Evolutionary conservation across 2,888 invertebrate species (phyloP).

Genomic region (Drosophila seclusa): DNA sequence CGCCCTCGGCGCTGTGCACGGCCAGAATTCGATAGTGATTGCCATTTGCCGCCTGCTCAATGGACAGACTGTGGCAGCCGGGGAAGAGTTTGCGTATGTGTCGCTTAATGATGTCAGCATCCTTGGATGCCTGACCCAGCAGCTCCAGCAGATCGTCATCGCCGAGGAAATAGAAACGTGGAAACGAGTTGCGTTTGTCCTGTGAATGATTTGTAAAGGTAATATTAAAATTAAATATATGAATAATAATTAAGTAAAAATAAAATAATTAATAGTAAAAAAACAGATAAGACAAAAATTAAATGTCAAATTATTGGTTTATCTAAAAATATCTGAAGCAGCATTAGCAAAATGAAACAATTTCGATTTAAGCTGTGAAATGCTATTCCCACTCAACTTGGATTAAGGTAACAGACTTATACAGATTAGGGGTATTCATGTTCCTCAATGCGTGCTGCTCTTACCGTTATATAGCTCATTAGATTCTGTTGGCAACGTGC

Average conservation of each 20-base stretch:
- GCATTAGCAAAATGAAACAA: no score
- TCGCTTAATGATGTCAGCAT: slow-evolving; percentile 92
- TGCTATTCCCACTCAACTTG: neutral
- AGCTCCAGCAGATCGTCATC: slow-evolving; percentile 99
- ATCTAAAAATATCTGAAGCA: no score
- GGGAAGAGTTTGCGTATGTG: slow-evolving; percentile 99
- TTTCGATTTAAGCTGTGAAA: no score
- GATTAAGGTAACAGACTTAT: neutral
- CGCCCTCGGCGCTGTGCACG: slow-evolving; percentile 86
- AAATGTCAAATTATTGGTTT: no score
- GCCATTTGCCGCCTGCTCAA: slow-evolving; percentile 82
- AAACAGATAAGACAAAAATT: neutral
- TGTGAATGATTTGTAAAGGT: slow-evolving; percentile 80
- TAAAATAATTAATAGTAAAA: neutral
- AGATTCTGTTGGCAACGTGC: slow-evolving; percentile 96
- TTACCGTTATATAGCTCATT: slow-evolving; percentile 95
- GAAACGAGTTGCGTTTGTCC: slow-evolving; percentile 97
- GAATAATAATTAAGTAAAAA: no score
- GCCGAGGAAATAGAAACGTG: slow-evolving; percentile 97
- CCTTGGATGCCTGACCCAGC: slow-evolving; percentile 95
- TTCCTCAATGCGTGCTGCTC: neutral
- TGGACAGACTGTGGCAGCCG: slow-evolving; percentile 92
- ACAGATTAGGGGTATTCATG: neutral
- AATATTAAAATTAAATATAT: neutral
- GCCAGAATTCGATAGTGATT: slow-evolving; percentile 83